Conservation (phyloP, 2,888 invertebrate species). For the Trichogramma dendrolimi region DNA sequence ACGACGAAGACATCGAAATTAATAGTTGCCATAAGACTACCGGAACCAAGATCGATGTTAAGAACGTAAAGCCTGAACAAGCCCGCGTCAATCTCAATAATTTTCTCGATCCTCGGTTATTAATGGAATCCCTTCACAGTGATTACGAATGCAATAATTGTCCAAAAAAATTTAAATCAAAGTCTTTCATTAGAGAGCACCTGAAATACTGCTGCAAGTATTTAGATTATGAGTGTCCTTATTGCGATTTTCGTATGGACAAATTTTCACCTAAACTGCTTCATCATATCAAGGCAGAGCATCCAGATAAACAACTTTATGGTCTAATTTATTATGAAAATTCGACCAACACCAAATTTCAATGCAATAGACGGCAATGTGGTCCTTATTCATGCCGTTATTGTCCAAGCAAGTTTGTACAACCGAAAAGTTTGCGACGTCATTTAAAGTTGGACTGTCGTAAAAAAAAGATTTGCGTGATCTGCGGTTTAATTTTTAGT, state of each 20-base stretch:
- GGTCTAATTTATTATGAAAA: neutral
- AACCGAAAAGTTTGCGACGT: neutral
- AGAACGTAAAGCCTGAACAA: too few relatives aligned
- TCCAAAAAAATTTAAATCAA: neutral
- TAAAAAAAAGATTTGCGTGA: neutral
- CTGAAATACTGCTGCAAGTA: neutral
- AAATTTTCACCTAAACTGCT: neutral
- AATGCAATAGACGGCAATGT: too few relatives aligned
- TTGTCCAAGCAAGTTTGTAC: neutral
- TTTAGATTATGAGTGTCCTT: constrained; percentile 12
- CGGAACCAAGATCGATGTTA: too few relatives aligned
- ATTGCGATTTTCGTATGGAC: constrained; percentile 8
- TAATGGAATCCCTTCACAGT: too few relatives aligned
- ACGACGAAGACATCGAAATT: too few relatives aligned
- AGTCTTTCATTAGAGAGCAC: neutral
- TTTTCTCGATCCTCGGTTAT: too few relatives aligned
- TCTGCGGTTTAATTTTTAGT: too few relatives aligned
- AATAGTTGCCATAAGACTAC: too few relatives aligned
- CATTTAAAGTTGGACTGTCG: neutral
- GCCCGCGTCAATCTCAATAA: too few relatives aligned
- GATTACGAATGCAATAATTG: constrained; percentile 2
- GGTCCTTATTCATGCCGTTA: neutral
- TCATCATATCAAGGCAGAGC: neutral
- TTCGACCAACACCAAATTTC: neutral
- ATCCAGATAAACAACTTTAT: neutral